These are phyloP conservation scores for Amblyjoppa proteus DNA, from an alignment of 2,888 invertebrate genomes.

Conservation along the genomic window DNA sequence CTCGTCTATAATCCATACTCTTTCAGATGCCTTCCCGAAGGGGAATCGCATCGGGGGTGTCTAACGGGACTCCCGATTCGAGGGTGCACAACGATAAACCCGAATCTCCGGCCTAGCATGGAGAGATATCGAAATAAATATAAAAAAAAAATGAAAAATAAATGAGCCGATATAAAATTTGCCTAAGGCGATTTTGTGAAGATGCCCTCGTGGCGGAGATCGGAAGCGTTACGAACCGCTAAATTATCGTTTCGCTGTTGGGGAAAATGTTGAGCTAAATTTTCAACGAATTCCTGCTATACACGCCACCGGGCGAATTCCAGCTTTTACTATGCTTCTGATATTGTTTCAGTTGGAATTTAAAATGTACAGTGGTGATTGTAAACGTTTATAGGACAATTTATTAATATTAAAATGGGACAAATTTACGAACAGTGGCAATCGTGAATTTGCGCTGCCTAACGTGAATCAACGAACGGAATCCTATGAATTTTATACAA, in stretches of 20 bases:
- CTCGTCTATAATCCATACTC: conserved; percentile 54
- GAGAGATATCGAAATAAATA: conserved; percentile 36
- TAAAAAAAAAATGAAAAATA: background rate
- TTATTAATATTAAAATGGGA: no score
- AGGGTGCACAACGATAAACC: conserved; percentile 45
- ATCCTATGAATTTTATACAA: no score
- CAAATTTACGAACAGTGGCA: no score
- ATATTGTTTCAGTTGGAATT: no score
- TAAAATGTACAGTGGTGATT: no score
- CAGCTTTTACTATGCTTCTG: no score
- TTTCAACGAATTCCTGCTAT: background rate
- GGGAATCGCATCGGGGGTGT: conserved; percentile 6
- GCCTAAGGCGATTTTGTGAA: conserved; percentile 59
- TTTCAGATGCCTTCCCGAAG: conserved; percentile 33
- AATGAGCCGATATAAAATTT: conserved; percentile 51
- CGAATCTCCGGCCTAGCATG: conserved; percentile 14
- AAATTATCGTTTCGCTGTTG: conserved; percentile 14
- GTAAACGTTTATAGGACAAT: no score
- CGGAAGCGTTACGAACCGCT: conserved; percentile 2
- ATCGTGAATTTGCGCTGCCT: no score
- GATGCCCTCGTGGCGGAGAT: background rate
- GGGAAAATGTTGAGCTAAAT: background rate
- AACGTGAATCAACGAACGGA: no score
- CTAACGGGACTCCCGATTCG: conserved; percentile 36
- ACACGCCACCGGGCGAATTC: background rate